phyloP scores from a whole-genome alignment of 1,140 invertebrate species.

The Rhopalosiphum maidis region DNA sequence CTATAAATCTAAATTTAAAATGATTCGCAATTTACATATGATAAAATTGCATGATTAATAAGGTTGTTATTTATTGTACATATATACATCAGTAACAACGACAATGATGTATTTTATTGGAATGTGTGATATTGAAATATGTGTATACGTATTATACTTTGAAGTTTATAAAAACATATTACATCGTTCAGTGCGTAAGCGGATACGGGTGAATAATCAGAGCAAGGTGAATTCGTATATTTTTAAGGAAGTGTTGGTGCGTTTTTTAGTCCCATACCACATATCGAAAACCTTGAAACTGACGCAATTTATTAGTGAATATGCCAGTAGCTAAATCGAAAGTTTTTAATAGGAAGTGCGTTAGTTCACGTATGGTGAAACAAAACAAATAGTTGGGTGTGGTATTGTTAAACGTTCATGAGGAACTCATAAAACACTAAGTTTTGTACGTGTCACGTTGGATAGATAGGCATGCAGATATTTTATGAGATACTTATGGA shows the following conservation, averaged over 20 bases:
- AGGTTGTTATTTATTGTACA: no score
- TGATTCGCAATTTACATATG: background rate
- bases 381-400: conserved; percentile 35
- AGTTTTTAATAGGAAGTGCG: conserved; percentile 55
- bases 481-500: background rate
- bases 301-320: conserved; percentile 50
- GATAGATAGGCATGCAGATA: background rate
- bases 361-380: conserved; percentile 32
- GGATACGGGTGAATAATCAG: conserved; percentile 54
- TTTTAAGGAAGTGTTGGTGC: conserved; percentile 40
- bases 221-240: conserved; percentile 35
- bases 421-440: conserved; percentile 15
- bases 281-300: conserved; percentile 47
- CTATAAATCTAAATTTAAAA: background rate
- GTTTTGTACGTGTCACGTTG: background rate
- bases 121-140: background rate
- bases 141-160: background rate
- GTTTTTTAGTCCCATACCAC: background rate
- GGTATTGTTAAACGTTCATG: conserved; percentile 2
- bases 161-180: background rate
- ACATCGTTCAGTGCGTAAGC: conserved; percentile 34
- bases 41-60: background rate
- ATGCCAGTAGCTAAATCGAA: conserved; percentile 49
- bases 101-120: background rate
- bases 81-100: no score